These are phyloP conservation scores for Heliconius melpomene DNA, from an alignment of 1,140 invertebrate genomes.

Conservation along the genomic window DNA sequence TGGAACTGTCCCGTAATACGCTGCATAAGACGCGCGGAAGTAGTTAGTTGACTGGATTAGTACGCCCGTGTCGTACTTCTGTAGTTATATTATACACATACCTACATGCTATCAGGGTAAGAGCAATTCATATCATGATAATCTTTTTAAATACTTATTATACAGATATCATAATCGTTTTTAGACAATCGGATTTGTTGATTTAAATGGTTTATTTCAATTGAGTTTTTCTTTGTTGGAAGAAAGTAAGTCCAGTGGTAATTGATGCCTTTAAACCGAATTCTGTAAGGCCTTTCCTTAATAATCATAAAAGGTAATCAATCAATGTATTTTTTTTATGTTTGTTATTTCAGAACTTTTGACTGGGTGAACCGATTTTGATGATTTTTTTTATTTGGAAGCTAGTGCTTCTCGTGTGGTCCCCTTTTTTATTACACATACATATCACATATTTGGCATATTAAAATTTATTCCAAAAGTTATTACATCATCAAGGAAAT, in stretches of 20 bases:
- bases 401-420: no score
- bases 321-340: no score
- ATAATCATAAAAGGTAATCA: no score
- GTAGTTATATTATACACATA: background rate
- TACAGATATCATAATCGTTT: background rate
- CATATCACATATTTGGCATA: no score
- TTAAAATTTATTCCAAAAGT: no score
- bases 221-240: background rate
- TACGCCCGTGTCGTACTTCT: background rate
- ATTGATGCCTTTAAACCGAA: no score
- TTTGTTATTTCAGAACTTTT: no score
- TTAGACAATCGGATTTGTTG: background rate
- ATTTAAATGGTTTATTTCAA: background rate
- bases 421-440: no score
- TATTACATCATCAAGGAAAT: no score
- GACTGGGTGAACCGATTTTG: no score
- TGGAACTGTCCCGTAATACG: background rate
- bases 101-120: background rate
- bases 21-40: slow-evolving; percentile 26
- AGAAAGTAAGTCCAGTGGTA: background rate
- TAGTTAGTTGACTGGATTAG: slow-evolving; percentile 34
- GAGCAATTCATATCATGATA: background rate
- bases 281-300: no score
- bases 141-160: slow-evolving; percentile 10
- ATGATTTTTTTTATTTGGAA: no score